A percentile compares a stretch with the other conserved stretches of the same genome.
These are phyloP conservation scores for Neosalanx taihuensis DNA, from an alignment of 2,797 vertebrate genomes.

Conservation along the genomic window DNA sequence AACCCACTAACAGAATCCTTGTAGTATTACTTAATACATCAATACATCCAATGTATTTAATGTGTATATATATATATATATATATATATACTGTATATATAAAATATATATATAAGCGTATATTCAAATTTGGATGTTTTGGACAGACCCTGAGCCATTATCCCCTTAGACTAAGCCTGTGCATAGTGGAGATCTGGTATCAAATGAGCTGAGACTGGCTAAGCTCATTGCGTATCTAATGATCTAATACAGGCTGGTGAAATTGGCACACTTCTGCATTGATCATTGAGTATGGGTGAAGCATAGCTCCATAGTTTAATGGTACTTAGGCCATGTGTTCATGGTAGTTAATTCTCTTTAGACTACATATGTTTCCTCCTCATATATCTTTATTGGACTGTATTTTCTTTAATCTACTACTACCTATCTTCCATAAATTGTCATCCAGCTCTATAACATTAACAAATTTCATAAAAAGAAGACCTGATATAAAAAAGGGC, in stretches of 20 bases:
- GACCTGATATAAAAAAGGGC: too few relatives aligned
- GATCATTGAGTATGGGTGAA: slow-evolving; percentile 36
- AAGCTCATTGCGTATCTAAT: slow-evolving; percentile 54
- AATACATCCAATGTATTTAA: background rate
- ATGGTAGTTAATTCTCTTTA: slow-evolving; percentile 30
- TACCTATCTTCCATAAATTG: background rate
- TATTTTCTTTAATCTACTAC: slow-evolving; percentile 24
- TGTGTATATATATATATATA: background rate
- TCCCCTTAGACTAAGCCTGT: background rate
- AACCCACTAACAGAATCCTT: too few relatives aligned
- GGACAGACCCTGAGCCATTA: background rate
- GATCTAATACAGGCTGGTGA: slow-evolving; percentile 35
- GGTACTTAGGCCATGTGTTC: slow-evolving; percentile 26
- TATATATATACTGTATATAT: background rate
- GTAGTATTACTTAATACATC: background rate
- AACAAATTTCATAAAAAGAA: too few relatives aligned
- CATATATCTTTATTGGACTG: slow-evolving; percentile 14
- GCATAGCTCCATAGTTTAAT: slow-evolving; percentile 47
- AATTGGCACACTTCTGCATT: slow-evolving; percentile 41
- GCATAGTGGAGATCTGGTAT: background rate
- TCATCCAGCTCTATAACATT: slow-evolving; percentile 2
- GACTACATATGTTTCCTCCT: slow-evolving; percentile 7
- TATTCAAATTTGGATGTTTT: background rate
- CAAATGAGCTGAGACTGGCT: slow-evolving; percentile 44
- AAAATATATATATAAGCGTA: background rate